phyloP scores from a whole-genome alignment of 2,113 vertebrate genomes.

The Pongo pygmaeus region DNA sequence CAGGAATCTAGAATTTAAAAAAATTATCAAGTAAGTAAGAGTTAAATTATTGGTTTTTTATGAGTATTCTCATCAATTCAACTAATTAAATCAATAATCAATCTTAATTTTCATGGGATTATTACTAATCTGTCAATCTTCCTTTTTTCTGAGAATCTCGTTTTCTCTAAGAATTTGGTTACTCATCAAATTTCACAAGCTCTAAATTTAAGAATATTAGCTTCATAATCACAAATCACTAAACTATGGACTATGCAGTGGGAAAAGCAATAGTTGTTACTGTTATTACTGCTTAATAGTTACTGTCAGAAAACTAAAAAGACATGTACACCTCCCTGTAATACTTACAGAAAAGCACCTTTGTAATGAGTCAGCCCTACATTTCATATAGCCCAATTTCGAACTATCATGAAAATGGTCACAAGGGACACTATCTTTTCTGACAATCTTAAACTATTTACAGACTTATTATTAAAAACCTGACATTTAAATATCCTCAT shows the following conservation, averaged over 20 bases:
- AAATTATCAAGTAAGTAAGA: conserved; percentile 3
- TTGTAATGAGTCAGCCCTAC: not conserved
- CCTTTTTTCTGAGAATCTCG: not conserved
- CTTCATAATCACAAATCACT: not conserved
- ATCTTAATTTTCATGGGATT: not conserved
- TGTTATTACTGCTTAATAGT: not conserved
- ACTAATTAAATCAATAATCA: not conserved
- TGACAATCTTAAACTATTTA: not conserved
- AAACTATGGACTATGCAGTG: not conserved
- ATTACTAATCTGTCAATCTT: not conserved
- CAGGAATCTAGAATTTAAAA: conserved; percentile 92
- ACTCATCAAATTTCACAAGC: not conserved
- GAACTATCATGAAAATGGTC: not conserved
- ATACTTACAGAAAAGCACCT: not conserved
- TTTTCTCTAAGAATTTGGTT: not conserved
- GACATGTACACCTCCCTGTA: fast-evolving
- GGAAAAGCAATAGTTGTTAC: not conserved
- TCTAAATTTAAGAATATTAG: not conserved
- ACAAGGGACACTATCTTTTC: not conserved
- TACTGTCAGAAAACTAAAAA: not conserved
- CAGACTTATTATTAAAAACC: not conserved
- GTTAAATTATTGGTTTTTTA: not conserved
- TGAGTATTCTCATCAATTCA: not conserved
- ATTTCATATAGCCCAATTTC: not conserved
- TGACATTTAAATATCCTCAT: not conserved